These are phyloP conservation scores for Bothrops jararaca DNA, from an alignment of 2,113 vertebrate species.

Conservation along the genomic window DNA sequence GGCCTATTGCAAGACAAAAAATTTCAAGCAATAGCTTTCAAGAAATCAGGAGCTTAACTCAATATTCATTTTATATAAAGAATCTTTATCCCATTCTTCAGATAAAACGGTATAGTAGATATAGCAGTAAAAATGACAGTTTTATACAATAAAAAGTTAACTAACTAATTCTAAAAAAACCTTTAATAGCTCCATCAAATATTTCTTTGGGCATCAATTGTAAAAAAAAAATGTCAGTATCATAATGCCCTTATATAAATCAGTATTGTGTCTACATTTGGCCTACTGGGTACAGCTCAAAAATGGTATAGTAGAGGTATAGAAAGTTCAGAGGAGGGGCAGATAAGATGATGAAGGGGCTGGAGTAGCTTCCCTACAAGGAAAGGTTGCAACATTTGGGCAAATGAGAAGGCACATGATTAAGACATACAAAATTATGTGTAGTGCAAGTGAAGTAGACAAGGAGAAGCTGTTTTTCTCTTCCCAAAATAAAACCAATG, in stretches of 20 bases:
- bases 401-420: background rate
- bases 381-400: background rate
- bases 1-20: background rate
- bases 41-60: background rate
- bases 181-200: background rate
- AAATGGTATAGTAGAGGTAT: background rate
- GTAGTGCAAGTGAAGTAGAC: background rate
- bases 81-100: background rate
- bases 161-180: background rate
- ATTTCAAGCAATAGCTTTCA: background rate
- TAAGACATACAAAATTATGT: background rate
- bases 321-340: background rate
- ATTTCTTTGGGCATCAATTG: background rate
- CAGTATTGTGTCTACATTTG: background rate
- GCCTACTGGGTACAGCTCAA: background rate
- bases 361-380: background rate
- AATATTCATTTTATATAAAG: background rate
- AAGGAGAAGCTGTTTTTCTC: background rate
- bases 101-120: background rate
- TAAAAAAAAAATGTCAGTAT: background rate
- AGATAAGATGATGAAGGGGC: background rate
- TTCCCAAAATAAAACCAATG: background rate
- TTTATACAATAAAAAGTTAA: background rate
- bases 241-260: background rate
- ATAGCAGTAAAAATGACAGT: background rate